A percentile compares a stretch with the other conserved stretches of the same genome.
Conservation (phyloP, 1,140 invertebrate species). For the Phenacoccus solenopsis region DNA sequence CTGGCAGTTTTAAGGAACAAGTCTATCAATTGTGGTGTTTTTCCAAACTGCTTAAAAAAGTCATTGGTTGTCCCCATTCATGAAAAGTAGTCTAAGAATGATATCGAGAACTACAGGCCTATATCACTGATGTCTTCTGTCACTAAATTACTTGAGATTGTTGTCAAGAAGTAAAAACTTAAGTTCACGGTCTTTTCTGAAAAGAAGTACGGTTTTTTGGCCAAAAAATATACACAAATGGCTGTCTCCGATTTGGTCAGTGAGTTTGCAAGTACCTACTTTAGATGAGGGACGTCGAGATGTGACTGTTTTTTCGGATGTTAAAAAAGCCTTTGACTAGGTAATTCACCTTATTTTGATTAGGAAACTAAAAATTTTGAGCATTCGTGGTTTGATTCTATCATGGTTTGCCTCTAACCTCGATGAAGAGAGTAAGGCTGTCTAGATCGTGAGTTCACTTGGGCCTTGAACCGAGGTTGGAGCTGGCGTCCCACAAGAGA, state of each 20-base stretch:
- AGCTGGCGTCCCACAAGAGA: constrained; percentile 25
- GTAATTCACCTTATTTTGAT: constrained; percentile 25
- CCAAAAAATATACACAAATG: neutral
- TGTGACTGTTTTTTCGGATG: constrained; percentile 18
- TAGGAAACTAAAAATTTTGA: constrained; percentile 23
- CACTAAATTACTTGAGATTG: neutral
- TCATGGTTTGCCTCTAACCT: constrained; percentile 25
- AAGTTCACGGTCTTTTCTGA: neutral
- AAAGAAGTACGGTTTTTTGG: neutral
- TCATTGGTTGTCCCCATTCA: constrained; percentile 5
- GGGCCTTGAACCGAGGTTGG: constrained; percentile 11
- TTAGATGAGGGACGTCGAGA: neutral
- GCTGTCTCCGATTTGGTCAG: neutral
- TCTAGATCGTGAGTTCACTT: constrained; percentile 1
- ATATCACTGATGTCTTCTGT: neutral
- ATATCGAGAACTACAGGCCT: constrained; percentile 12
- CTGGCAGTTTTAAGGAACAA: constrained; percentile 5
- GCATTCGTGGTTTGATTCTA: constrained; percentile 22
- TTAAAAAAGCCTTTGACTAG: constrained; percentile 28
- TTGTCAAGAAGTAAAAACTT: neutral
- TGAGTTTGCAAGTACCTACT: neutral
- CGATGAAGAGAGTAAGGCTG: constrained; percentile 11
- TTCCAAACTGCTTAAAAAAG: constrained; percentile 6
- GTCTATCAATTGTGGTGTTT: constrained; percentile 15
- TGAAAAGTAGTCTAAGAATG: neutral